These are phyloP conservation scores for Salvelinus fontinalis DNA, from an alignment of 2,113 vertebrate genomes.

Conservation along the genomic window DNA sequence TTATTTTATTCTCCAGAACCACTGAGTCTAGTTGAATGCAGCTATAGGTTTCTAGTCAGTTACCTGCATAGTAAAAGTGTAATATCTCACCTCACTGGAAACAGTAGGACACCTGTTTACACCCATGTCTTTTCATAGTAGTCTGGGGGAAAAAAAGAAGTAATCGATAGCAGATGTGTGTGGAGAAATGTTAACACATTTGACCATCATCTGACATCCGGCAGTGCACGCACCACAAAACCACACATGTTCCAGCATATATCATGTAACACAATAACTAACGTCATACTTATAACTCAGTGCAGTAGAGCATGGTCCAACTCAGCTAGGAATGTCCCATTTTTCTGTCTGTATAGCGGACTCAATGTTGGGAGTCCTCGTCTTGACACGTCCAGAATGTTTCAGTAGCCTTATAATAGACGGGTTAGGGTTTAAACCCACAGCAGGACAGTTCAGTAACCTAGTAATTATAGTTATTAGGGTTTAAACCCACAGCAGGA, in stretches of 20 bases:
- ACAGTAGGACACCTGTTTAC: constrained; percentile 20
- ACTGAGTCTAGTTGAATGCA: constrained; percentile 1
- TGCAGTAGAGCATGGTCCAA: constrained; percentile 17
- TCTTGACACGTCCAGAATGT: constrained; percentile 22
- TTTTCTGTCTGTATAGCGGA: constrained; percentile 38
- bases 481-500: too few relatives aligned
- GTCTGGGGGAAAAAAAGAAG: not conserved
- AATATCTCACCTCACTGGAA: constrained; percentile 31
- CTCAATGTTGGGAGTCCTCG: constrained; percentile 19
- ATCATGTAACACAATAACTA: constrained; percentile 64
- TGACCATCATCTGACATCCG: constrained; percentile 39
- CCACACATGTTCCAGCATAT: not conserved
- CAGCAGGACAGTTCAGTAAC: too few relatives aligned
- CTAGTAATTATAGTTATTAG: too few relatives aligned
- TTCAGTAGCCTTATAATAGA: not conserved
- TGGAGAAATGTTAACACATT: constrained; percentile 40
- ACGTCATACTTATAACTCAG: constrained; percentile 58
- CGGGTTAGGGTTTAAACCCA: too few relatives aligned
- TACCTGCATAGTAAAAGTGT: constrained; percentile 34
- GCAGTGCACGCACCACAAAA: constrained; percentile 30
- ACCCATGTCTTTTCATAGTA: not conserved
- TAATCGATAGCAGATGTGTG: constrained; percentile 61
- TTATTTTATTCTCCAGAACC: not conserved
- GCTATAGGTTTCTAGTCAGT: constrained; percentile 28
- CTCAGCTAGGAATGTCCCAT: constrained; percentile 50